Evolutionary conservation across 2,113 vertebrate species (phyloP), one percentile per base, ranked within the genome.

Genomic region (Caranx melampygus): DNA sequence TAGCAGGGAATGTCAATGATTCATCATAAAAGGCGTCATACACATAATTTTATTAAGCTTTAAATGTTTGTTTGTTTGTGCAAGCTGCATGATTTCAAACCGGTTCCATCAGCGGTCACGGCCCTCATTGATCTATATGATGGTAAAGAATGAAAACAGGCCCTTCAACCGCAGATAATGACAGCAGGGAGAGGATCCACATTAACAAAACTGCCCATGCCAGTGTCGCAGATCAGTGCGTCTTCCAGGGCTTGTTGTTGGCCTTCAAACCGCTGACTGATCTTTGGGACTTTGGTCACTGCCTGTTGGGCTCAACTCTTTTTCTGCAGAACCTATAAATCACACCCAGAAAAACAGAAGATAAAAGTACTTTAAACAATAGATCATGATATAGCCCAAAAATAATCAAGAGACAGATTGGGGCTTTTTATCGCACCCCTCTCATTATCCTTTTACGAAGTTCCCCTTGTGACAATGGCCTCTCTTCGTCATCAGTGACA

Each of bases 381-480:
- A 34, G 6, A 57, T 44, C 13, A 55, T 18, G 21, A 40, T 0
- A 1, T 21, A 18, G 47, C 55, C 55, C 6, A 49, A 12, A 40
- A 49, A 64, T 10, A 35, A 45, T 73, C 15, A 7, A 58, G 11
- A 33, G 31, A 31, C 51, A 14, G 42, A 52, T 5, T 49, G 4
- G 35, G 5, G 16, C 5, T 67, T 79, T 11, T 21, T 45, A 5
- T 66, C 21, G 15, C 40, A 77, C 95, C 80, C 82, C 87, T 73
- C 88, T 92, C 63, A 94, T 79, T 66, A 96, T 93, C 86, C 79
- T 88, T 84, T 79, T 88, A n/a, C 88, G 92, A 37, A 96, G 93
- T 67, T 96, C 95, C 67, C 78, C 85, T 33, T 93, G 91, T 37
- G 95, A 95, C 67, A 96, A 89, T 34, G 95, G 95, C 52, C 81